These are phyloP conservation scores for Phrynocephalus versicolor DNA, from an alignment of 2,113 vertebrate species.

Conservation along the genomic window DNA sequence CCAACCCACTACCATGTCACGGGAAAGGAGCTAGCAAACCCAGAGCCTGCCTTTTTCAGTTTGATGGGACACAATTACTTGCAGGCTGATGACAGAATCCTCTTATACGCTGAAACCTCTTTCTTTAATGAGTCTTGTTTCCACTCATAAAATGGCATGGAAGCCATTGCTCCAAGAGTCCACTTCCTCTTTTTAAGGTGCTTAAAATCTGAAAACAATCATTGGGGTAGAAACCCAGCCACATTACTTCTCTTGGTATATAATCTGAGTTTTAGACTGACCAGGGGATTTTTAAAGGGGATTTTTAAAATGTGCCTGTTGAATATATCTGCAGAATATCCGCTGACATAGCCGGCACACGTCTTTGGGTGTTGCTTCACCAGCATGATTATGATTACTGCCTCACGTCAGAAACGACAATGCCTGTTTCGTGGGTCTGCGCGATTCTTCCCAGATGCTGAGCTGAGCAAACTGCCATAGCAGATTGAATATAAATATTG, in stretches of 20 bases:
- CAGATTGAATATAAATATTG: slow-evolving; percentile 60
- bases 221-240: slow-evolving; percentile 35
- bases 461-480: slow-evolving; percentile 44
- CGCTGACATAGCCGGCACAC: slow-evolving; percentile 49
- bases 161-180: not conserved
- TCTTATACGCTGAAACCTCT: not conserved
- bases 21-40: not conserved
- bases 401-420: slow-evolving; percentile 55
- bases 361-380: slow-evolving; percentile 54
- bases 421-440: slow-evolving; percentile 47
- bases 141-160: not conserved
- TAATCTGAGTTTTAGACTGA: slow-evolving; percentile 53
- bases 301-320: slow-evolving; percentile 27
- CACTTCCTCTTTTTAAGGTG: not conserved
- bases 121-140: not conserved
- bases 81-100: not conserved
- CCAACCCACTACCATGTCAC: no score
- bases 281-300: slow-evolving; percentile 36
- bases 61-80: not conserved
- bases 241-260: not conserved
- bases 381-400: slow-evolving; percentile 59
- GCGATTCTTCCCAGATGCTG: slow-evolving; percentile 68
- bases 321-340: slow-evolving; percentile 34
- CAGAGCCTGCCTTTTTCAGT: not conserved
- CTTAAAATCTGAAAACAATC: not conserved